Percentiles rank a stretch among this genome's conserved stretches.
phyloP scores from a whole-genome alignment of 2,888 invertebrate genomes.

The Craniophora ligustri region DNA sequence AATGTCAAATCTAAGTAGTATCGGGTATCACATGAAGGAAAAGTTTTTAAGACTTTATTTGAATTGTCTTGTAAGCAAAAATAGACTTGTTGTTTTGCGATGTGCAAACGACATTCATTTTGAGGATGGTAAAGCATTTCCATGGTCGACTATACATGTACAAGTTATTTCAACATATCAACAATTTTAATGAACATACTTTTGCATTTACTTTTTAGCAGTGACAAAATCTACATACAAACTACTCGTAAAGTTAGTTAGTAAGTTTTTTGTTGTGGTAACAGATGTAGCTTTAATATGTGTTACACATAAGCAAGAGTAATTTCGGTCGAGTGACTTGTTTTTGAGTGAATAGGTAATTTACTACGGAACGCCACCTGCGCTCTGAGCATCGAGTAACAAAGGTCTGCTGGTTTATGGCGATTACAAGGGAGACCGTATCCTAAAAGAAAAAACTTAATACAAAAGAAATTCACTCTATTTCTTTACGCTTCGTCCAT shows the following conservation, averaged over 20 bases:
- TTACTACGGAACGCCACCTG: conserved; percentile 58
- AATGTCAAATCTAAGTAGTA: no score
- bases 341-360: conserved; percentile 62
- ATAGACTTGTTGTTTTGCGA: no score
- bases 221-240: not conserved
- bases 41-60: no score
- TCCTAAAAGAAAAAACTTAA: conserved; percentile 51
- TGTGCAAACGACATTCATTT: no score
- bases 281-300: conserved; percentile 6
- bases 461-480: conserved; percentile 57
- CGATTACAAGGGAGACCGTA: conserved; percentile 43
- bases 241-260: not conserved
- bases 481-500: conserved; percentile 36
- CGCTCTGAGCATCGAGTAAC: conserved; percentile 49
- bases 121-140: no score
- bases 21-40: no score
- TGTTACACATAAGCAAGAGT: conserved; percentile 33
- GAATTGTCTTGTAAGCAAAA: no score
- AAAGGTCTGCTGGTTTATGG: conserved; percentile 52
- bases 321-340: conserved; percentile 49
- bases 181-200: no score
- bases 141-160: no score
- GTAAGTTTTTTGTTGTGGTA: not conserved
- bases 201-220: no score
- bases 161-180: not conserved